Conservation (phyloP, 2,888 invertebrate genomes). For the Hypselothyrea guttata region DNA sequence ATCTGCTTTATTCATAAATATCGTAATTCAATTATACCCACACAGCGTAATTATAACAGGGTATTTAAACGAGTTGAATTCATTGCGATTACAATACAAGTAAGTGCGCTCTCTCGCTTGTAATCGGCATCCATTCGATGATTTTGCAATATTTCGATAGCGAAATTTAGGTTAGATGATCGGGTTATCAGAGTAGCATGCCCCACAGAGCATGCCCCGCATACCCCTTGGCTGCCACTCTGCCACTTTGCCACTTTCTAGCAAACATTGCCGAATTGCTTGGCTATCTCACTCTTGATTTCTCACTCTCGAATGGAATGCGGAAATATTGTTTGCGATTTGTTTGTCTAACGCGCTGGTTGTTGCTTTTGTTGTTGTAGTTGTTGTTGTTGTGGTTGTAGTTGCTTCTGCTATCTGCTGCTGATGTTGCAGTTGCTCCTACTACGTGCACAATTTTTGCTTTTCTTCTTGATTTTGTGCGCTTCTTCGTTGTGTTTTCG, state of each 20-base stretch:
- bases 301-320: constrained; percentile 56
- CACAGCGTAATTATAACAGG: too few species aligned
- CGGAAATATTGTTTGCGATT: constrained; percentile 67
- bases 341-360: constrained; percentile 37
- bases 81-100: neutral
- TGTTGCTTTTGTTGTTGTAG: constrained; percentile 25
- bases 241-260: neutral
- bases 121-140: constrained; percentile 37
- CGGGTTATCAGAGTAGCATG: constrained; percentile 25
- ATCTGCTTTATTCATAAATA: too few species aligned
- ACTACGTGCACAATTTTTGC: constrained; percentile 58
- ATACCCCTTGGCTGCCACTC: too few species aligned
- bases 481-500: constrained; percentile 33
- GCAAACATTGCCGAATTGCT: constrained; percentile 11
- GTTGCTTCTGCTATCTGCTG: neutral
- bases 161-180: constrained; percentile 40
- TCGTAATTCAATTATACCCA: too few species aligned
- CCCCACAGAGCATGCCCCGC: too few species aligned
- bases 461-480: constrained; percentile 30
- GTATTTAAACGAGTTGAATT: constrained; percentile 23
- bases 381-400: constrained; percentile 23
- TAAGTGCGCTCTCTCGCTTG: constrained; percentile 27
- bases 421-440: constrained; percentile 21
- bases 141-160: constrained; percentile 45
- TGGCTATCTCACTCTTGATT: neutral